Percentiles rank a stretch among this genome's conserved stretches.
phyloP scores from a whole-genome alignment of 2,797 vertebrate species.

The Oreochromis mossambicus region DNA sequence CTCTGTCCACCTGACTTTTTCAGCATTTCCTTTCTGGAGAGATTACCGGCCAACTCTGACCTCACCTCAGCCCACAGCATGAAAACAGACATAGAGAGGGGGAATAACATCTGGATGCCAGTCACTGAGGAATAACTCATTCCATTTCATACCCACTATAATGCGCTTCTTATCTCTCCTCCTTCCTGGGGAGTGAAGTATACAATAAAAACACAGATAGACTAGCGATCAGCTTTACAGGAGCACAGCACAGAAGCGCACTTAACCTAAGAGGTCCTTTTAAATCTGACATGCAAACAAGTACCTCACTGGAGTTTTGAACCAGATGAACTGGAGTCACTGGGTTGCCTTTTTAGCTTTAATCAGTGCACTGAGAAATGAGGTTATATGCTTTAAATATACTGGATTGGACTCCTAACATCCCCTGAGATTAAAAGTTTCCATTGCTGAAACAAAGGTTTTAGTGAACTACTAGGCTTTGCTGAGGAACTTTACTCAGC shows the following conservation, averaged over 20 bases:
- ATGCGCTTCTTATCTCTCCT: background rate
- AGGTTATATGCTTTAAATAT: background rate
- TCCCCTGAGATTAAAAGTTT: background rate
- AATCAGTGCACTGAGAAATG: background rate
- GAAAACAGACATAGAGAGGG: conserved; percentile 50
- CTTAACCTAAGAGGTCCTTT: background rate
- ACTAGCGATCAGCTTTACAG: background rate
- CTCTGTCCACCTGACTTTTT: conserved; percentile 3
- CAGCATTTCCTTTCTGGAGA: conserved; percentile 20
- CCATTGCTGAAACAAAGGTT: background rate
- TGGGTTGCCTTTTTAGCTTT: background rate
- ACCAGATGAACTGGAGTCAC: background rate
- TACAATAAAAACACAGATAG: background rate
- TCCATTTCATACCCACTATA: conserved; percentile 16
- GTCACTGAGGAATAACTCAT: conserved; percentile 48
- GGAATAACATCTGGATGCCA: conserved; percentile 75
- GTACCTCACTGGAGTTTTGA: background rate
- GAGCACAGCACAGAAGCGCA: background rate
- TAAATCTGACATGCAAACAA: background rate
- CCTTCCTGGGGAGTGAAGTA: background rate
- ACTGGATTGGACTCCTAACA: background rate
- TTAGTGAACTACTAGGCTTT: background rate
- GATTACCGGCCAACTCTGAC: conserved; percentile 63
- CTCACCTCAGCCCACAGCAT: conserved; percentile 58
- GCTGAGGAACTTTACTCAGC: background rate